Conservation (phyloP, 2,113 vertebrate species). For the Collichthys lucidus region DNA sequence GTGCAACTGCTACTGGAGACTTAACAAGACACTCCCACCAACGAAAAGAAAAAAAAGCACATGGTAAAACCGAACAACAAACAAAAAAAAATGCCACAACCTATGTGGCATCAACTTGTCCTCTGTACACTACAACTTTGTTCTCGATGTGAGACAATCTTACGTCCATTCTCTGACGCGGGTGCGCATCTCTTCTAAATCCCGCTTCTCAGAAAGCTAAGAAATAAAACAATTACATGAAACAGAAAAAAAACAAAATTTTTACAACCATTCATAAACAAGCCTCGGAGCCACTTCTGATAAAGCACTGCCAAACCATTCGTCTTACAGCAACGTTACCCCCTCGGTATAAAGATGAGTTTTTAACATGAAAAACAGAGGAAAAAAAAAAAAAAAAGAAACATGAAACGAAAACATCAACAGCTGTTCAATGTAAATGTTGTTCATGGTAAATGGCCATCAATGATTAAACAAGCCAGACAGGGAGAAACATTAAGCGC, state of each 20-base stretch:
- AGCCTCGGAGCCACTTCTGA: constrained; percentile 57
- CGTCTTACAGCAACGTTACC: constrained; percentile 33
- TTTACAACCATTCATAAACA: constrained; percentile 77
- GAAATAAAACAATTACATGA: constrained; percentile 65
- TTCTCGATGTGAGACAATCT: constrained; percentile 72
- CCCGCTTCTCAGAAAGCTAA: constrained; percentile 72
- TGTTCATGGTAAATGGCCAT: constrained; percentile 57
- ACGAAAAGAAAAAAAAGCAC: constrained; percentile 55
- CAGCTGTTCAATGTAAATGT: constrained; percentile 53
- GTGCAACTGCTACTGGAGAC: constrained; percentile 79
- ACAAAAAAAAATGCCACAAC: constrained; percentile 68
- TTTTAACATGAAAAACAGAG: constrained; percentile 38
- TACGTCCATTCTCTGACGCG: constrained; percentile 60
- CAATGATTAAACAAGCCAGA: constrained; percentile 59
- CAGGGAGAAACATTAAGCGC: constrained; percentile 68
- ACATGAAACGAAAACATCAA: constrained; percentile 49
- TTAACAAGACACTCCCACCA: constrained; percentile 71
- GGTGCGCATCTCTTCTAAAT: constrained; percentile 57
- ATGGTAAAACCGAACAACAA: constrained; percentile 73
- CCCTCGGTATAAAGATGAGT: constrained; percentile 28
- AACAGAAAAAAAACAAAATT: constrained; percentile 44
- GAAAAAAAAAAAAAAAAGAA: constrained; percentile 19
- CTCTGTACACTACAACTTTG: constrained; percentile 80
- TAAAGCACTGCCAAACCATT: constrained; percentile 53
- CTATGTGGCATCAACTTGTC: constrained; percentile 70